A percentile compares a stretch with the other conserved stretches of the same genome.
These are phyloP conservation scores for Acyrthosiphon pisum DNA, from an alignment of 1,140 invertebrate genomes.

Conservation along the genomic window DNA sequence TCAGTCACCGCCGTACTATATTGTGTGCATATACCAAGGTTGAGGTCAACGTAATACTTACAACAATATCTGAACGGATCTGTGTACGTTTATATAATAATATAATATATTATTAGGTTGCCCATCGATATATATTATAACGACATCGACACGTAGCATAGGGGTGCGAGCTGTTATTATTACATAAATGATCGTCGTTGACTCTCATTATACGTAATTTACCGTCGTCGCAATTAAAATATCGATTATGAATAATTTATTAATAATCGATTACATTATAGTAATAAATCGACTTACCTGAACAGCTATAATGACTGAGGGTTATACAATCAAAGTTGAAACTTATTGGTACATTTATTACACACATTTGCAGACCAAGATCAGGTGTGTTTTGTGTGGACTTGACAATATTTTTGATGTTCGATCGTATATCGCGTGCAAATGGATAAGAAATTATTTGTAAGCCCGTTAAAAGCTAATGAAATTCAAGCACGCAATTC, in stretches of 20 bases:
- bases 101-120: not conserved
- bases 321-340: not conserved
- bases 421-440: constrained; percentile 26
- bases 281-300: not conserved
- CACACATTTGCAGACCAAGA: not conserved
- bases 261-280: not conserved
- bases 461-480: constrained; percentile 25
- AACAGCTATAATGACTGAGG: not conserved
- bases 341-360: not conserved
- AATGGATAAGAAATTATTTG: not conserved
- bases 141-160: not conserved
- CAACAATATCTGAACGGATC: not conserved
- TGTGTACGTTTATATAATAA: not conserved
- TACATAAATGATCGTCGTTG: not conserved
- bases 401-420: constrained; percentile 9
- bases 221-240: not conserved
- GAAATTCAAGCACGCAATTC: constrained; percentile 27
- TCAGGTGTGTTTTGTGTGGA: not conserved
- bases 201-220: not conserved
- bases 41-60: not conserved
- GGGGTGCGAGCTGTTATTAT: not conserved
- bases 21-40: not conserved
- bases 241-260: not conserved
- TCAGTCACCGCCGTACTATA: not conserved
- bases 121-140: not conserved